These are phyloP conservation scores for Agrenia bidenticulata DNA, from an alignment of 2,888 invertebrate genomes.

Conservation along the genomic window DNA sequence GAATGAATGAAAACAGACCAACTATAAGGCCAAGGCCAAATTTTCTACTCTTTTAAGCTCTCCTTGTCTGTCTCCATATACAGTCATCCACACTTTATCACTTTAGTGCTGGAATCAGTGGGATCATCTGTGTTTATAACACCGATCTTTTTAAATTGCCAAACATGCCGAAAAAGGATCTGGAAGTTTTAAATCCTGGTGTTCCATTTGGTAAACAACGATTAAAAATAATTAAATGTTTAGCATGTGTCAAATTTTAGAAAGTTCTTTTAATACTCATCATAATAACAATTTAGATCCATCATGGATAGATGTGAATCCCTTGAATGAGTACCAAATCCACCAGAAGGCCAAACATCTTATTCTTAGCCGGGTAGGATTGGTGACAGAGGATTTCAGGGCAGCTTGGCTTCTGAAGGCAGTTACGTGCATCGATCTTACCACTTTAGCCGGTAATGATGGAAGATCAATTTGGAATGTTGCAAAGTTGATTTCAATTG, in stretches of 20 bases:
- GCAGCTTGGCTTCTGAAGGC: constrained; percentile 78
- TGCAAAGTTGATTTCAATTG: neutral
- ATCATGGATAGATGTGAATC: constrained; percentile 60
- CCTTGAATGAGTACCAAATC: constrained; percentile 63
- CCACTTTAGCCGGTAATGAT: constrained; percentile 75
- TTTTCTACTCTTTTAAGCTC: no score
- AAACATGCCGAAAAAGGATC: neutral
- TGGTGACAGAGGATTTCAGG: constrained; percentile 58
- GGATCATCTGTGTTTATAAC: no score
- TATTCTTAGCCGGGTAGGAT: constrained; percentile 55
- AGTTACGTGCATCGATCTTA: constrained; percentile 85
- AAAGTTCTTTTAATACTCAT: no score
- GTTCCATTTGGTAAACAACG: neutral
- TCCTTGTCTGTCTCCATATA: no score
- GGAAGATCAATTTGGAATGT: neutral
- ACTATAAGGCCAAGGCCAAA: no score
- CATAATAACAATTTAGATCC: constrained; percentile 58
- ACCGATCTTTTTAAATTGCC: no score
- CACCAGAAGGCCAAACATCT: constrained; percentile 62
- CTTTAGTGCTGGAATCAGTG: no score
- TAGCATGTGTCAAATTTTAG: no score
- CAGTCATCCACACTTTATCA: no score
- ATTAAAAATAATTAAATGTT: no score
- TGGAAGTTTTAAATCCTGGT: neutral
- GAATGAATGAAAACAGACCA: no score